Evolutionary conservation across 1,140 invertebrate genomes (phyloP).

Genomic region (Hyles vespertilio): DNA sequence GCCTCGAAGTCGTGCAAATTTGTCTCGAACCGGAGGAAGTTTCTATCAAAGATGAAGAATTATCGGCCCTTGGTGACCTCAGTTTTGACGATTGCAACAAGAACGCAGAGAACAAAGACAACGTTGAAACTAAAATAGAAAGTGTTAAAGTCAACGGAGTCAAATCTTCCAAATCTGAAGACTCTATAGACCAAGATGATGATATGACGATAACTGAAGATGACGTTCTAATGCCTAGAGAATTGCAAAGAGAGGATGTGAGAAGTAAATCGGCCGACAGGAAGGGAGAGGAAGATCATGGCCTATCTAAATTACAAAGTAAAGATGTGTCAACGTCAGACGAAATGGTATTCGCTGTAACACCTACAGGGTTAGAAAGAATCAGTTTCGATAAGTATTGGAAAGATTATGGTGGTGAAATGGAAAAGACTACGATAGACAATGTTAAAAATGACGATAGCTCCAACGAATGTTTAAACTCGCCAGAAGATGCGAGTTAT

Average conservation of each 20-base stretch:
- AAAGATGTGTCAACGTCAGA: slow-evolving; percentile 74
- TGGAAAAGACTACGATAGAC: slow-evolving; percentile 33
- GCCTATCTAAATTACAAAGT: slow-evolving; percentile 64
- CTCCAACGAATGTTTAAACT: slow-evolving; percentile 61
- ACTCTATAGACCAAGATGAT: slow-evolving; percentile 68
- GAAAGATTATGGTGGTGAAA: slow-evolving; percentile 48
- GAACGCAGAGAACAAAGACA: slow-evolving; percentile 26
- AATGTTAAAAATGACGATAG: slow-evolving; percentile 64
- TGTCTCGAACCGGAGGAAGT: slow-evolving; percentile 75
- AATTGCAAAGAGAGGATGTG: slow-evolving; percentile 37
- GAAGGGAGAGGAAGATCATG: slow-evolving; percentile 45
- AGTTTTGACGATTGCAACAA: slow-evolving; percentile 68
- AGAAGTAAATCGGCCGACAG: slow-evolving; percentile 56
- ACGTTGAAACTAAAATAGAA: slow-evolving; percentile 33
- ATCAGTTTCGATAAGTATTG: slow-evolving; percentile 73
- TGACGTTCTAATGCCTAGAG: slow-evolving; percentile 57
- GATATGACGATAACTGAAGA: slow-evolving; percentile 75
- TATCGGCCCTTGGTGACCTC: slow-evolving; percentile 65
- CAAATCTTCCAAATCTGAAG: slow-evolving; percentile 63
- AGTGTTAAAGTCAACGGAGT: slow-evolving; percentile 50
- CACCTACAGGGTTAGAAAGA: slow-evolving; percentile 69
- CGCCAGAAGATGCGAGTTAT: slow-evolving; percentile 46
- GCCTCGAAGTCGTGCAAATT: slow-evolving; percentile 77
- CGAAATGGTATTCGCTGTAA: slow-evolving; percentile 74
- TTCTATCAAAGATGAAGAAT: slow-evolving; percentile 69